These are phyloP conservation scores for Clitarchus hookeri DNA, from an alignment of 2,888 invertebrate genomes.

Conservation along the genomic window DNA sequence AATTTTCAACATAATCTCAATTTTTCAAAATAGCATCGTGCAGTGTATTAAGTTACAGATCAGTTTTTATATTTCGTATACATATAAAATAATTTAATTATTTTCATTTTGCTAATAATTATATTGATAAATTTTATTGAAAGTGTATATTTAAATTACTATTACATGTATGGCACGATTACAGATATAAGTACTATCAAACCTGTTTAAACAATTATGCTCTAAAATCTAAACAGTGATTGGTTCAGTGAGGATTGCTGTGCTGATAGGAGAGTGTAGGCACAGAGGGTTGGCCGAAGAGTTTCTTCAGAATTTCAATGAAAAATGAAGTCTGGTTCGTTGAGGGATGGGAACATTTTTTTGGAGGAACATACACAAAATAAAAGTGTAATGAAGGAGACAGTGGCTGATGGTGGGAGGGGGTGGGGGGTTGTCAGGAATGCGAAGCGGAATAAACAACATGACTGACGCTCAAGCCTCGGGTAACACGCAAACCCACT, in stretches of 20 bases:
- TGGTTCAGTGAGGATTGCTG: not conserved
- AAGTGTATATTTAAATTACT: no score
- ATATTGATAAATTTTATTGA: no score
- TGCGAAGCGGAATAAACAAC: constrained; percentile 6
- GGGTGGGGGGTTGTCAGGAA: not conserved
- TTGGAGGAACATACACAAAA: not conserved
- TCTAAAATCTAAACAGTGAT: no score
- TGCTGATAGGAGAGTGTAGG: not conserved
- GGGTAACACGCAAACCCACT: not conserved
- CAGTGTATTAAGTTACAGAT: no score
- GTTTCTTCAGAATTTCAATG: not conserved
- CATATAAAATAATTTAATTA: no score
- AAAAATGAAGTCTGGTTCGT: not conserved
- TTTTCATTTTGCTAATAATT: no score
- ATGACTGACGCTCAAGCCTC: not conserved
- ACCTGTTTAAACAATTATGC: no score
- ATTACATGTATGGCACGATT: no score
- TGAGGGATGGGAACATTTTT: not conserved
- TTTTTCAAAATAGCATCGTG: no score
- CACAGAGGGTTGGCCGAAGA: not conserved
- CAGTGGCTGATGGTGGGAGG: not conserved
- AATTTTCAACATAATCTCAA: no score
- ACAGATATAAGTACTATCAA: no score
- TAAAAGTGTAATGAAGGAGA: not conserved
- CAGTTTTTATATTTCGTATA: no score